Base-by-base conservation (phyloP, 2,113 vertebrate genomes). In the Melanostigma gelatinosum region DNA sequence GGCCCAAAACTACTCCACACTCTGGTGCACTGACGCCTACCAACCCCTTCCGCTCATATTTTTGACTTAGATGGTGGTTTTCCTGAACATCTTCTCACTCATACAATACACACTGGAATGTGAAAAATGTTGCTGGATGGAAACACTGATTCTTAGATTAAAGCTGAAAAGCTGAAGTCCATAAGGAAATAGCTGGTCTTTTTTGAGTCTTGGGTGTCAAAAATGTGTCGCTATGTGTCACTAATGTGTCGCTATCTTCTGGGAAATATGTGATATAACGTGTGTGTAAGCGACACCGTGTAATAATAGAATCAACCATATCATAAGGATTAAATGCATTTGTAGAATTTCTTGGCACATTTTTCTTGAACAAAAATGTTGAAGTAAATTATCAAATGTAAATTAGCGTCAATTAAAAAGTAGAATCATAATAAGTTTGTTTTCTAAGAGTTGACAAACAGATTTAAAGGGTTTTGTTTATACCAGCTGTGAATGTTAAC, bases 171-270 rank as follows among this genome's bases (percentile, higher is more conserved):
- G 27, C 20, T 8, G 10, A 3, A 44, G 15, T 27, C 8, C 6
- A 15, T 8, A 3, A 73, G 11, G 36, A 38, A 22, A 32, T 2
- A n/a, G 10, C 73, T 29, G 6, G 42, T 46, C 6, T 34, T 57
- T 61, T 46, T 10, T 52, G 3, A 34, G 3, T 22, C 3, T 32
- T 32, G 10, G 18, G 16, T 16, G 22, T 71, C 0, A 74, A 46
- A 73, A 27, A 40, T 40, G 44, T n/a, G n/a, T n/a, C n/a, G n/a
- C n/a, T n/a, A n/a, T n/a, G n/a, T n/a, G n/a, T n/a, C n/a, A n/a
- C n/a, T n/a, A n/a, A n/a, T n/a, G n/a, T n/a, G 63, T 74, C 50
- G 86, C 85, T 86, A 83, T 68, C 87, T 85, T 79, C 69, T 90
- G 89, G 88, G 74, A 70, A 72, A 12, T 4, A 27, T 48, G 58